These are phyloP conservation scores for Hippotragus niger DNA, from an alignment of 2,113 vertebrate species.

Conservation along the genomic window DNA sequence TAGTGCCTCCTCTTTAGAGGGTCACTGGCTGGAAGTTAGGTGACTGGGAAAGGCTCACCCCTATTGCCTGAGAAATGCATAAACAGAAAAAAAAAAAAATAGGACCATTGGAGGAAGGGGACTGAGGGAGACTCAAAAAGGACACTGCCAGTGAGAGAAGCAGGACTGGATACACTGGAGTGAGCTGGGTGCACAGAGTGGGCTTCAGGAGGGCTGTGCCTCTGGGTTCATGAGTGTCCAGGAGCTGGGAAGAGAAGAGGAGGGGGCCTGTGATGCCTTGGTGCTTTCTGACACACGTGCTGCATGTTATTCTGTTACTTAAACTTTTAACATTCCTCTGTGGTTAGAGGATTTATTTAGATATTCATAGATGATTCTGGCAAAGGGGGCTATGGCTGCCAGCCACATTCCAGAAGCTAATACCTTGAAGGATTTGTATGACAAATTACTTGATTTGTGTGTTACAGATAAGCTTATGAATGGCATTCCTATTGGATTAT, in stretches of 20 bases:
- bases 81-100: not conserved
- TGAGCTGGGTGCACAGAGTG: not conserved
- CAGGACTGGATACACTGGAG: not conserved
- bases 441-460: not conserved
- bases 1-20: not conserved
- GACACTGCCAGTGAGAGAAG: not conserved
- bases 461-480: not conserved
- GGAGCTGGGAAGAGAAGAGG: not conserved
- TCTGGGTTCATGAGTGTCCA: not conserved
- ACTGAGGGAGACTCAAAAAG: not conserved
- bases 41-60: not conserved
- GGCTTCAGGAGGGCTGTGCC: not conserved
- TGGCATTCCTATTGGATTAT: not conserved
- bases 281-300: not conserved
- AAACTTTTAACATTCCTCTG: not conserved
- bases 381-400: not conserved
- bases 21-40: not conserved
- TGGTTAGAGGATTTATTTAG: not conserved
- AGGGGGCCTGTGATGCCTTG: too few species aligned
- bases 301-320: not conserved
- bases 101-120: not conserved
- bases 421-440: not conserved
- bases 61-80: not conserved
- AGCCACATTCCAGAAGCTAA: not conserved
- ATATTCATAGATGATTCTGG: not conserved